Conservation (phyloP, 2,797 vertebrate genomes). For the Acrossocheilus wenchowensis region DNA sequence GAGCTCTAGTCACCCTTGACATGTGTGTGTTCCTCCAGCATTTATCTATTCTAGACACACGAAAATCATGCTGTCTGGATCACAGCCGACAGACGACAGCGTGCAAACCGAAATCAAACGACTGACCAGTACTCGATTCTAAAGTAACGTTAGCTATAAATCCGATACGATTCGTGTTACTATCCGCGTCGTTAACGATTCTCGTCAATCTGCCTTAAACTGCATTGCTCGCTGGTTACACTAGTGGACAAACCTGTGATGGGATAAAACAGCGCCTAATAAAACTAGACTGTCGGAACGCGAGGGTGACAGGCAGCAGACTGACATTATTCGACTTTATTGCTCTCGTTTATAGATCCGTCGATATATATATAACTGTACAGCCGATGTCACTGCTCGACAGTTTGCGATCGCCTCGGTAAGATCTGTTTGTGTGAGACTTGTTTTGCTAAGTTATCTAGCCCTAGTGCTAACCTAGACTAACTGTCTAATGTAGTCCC, state of each 20-base stretch:
- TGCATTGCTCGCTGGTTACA: slow-evolving; percentile 21
- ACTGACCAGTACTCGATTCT: not conserved
- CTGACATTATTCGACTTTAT: not conserved
- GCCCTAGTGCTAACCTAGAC: slow-evolving; percentile 43
- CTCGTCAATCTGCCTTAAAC: not conserved
- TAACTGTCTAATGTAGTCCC: slow-evolving; percentile 41
- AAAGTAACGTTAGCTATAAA: not conserved
- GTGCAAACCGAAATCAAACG: not conserved
- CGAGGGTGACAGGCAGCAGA: not conserved
- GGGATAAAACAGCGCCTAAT: not conserved
- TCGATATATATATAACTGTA: not conserved
- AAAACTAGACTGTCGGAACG: not conserved
- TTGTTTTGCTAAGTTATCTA: slow-evolving; percentile 63
- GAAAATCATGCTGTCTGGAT: not conserved
- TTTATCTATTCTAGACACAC: not conserved
- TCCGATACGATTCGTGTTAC: not conserved
- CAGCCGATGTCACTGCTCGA: not conserved
- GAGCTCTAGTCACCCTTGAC: not conserved
- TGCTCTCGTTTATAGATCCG: not conserved
- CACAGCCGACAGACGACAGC: not conserved
- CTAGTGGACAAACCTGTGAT: slow-evolving; percentile 11
- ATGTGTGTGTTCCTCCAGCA: slow-evolving; percentile 25
- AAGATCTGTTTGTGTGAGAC: slow-evolving; percentile 11
- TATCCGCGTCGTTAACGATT: not conserved
- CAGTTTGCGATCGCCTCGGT: not conserved